A percentile compares a stretch with the other conserved stretches of the same genome.
Conservation (phyloP, 2,797 vertebrate species). For the Xiphophorus birchmanni region DNA sequence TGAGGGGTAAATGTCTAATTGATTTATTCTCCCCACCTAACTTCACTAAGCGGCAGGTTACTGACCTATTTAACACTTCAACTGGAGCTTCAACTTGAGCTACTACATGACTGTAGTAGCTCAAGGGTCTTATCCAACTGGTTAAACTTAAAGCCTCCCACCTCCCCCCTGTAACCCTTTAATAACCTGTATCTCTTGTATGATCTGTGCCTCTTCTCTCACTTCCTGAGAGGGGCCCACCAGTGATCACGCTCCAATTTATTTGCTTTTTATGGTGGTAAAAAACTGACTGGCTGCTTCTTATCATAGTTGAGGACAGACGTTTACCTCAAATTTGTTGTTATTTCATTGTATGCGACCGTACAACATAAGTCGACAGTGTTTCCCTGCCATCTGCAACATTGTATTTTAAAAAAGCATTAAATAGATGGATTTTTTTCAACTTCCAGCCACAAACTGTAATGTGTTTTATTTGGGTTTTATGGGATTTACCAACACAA, state of each 20-base stretch:
- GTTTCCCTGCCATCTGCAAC: neutral
- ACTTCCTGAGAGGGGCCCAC: slow-evolving; percentile 61
- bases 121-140: slow-evolving; percentile 62
- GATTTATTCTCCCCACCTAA: slow-evolving; percentile 75
- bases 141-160: slow-evolving; percentile 61
- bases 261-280: slow-evolving; percentile 33
- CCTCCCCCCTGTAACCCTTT: slow-evolving; percentile 45
- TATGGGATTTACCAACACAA: neutral
- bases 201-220: slow-evolving; percentile 57
- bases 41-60: slow-evolving; percentile 71
- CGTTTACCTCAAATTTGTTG: slow-evolving; percentile 4
- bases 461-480: neutral
- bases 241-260: slow-evolving; percentile 54
- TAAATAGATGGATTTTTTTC: neutral
- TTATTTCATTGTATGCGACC: neutral
- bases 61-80: slow-evolving; percentile 73
- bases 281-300: slow-evolving; percentile 26
- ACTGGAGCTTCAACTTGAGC: slow-evolving; percentile 47
- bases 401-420: neutral
- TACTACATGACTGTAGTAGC: slow-evolving; percentile 69
- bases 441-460: neutral
- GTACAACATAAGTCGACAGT: neutral
- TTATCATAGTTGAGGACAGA: slow-evolving; percentile 31
- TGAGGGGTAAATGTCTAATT: slow-evolving; percentile 53
- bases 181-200: slow-evolving; percentile 67